Percentiles rank a stretch among this genome's conserved stretches.
These are phyloP conservation scores for Spatulosminthurus flaviceps DNA, from an alignment of 2,888 invertebrate species.

Conservation along the genomic window DNA sequence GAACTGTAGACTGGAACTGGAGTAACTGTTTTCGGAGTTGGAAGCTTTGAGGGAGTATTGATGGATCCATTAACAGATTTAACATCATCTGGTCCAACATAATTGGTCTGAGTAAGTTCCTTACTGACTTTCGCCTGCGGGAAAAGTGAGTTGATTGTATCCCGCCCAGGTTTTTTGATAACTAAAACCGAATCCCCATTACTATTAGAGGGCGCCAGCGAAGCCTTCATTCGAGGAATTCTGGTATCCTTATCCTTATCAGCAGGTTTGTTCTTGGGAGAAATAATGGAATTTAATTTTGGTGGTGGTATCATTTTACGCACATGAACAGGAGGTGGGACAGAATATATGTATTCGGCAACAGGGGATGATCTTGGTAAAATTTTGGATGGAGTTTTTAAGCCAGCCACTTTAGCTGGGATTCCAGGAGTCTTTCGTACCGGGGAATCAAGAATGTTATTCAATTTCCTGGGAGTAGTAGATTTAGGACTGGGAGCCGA, in stretches of 20 bases:
- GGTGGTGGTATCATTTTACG: constrained; percentile 6
- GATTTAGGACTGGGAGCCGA: constrained; percentile 26
- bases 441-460: constrained; percentile 43
- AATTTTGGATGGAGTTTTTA: constrained; percentile 30
- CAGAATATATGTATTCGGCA: constrained; percentile 55
- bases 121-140: neutral
- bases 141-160: neutral
- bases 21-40: neutral
- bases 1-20: constrained; percentile 30
- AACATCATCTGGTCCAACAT: constrained; percentile 38
- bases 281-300: neutral
- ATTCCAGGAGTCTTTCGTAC: constrained; percentile 3
- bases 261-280: neutral
- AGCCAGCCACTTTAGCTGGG: neutral
- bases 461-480: neutral
- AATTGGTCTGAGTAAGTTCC: constrained; percentile 30
- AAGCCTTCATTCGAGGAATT: constrained; percentile 25
- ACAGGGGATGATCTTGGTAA: constrained; percentile 51
- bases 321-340: constrained; percentile 49
- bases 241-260: neutral
- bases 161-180: constrained; percentile 1
- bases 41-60: neutral
- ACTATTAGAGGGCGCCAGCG: neutral
- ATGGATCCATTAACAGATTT: constrained; percentile 23
- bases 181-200: neutral